Conservation (phyloP, 2,797 vertebrate genomes). For the Melanotaenia maccullochi region DNA sequence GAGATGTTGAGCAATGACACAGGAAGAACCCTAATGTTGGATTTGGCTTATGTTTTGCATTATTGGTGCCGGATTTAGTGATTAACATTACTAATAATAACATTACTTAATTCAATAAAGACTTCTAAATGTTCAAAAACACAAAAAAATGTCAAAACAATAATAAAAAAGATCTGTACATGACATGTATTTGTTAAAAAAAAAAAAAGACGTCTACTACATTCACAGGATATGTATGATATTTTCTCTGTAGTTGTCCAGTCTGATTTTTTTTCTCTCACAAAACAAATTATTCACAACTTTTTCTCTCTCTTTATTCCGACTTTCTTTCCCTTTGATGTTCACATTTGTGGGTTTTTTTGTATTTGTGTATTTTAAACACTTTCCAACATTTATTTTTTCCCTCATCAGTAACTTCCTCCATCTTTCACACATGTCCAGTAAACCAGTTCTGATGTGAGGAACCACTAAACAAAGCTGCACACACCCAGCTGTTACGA, state of each 20-base stretch:
- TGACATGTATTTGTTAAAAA: not conserved
- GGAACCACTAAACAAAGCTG: conserved; percentile 18
- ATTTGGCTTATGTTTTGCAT: not conserved
- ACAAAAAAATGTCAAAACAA: not conserved
- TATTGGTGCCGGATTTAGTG: not conserved
- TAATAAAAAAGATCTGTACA: not conserved
- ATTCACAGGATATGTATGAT: not conserved
- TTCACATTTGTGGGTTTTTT: not conserved
- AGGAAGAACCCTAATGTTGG: not conserved
- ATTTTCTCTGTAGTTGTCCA: not conserved
- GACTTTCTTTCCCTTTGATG: not conserved
- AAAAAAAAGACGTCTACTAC: not conserved
- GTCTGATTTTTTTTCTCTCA: not conserved
- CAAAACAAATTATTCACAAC: not conserved
- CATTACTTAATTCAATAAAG: not conserved
- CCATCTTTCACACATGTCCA: conserved; percentile 40
- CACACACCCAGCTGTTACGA: conserved; percentile 62
- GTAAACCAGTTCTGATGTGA: conserved; percentile 35
- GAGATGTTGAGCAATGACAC: not conserved
- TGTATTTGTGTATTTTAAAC: conserved; percentile 26
- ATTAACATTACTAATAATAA: not conserved
- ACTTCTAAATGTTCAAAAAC: not conserved
- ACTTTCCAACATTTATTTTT: conserved; percentile 31
- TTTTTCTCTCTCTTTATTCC: not conserved
- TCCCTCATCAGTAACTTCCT: conserved; percentile 22